Base-by-base conservation (phyloP, 2,113 vertebrate genomes). In the Camelus bactrianus region DNA sequence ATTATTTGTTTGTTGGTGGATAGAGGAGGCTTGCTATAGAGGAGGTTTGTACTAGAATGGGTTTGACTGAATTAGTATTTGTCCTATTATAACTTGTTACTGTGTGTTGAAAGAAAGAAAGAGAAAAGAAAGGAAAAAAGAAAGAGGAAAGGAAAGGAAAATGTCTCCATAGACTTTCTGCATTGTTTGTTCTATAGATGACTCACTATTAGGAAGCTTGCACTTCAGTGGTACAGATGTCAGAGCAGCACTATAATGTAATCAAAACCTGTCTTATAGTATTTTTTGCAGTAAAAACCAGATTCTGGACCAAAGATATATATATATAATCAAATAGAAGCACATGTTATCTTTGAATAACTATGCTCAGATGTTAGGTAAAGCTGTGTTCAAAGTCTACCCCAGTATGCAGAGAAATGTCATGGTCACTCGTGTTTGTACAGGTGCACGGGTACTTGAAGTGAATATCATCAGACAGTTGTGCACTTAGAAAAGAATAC, bases 21-120 rank as follows among this genome's bases (percentile, higher is more conserved):
- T 8, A 69, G n/a, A 93, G 89, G 22, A 96, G 2, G 14, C 92
- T 64, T 83, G 30, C 19, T 87, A 93, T 28, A 76, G 38, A 42
- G 38, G 38, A 42, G 38, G 38, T 42, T 75, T 46, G 26, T 82
- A 20, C 17, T 73, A 19, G 80, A 94, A 89, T 69, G 22, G 32
- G 83, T 91, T 81, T 85, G 85, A 82, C 32, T 82, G 32, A 79
- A 67, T 86, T 89, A 91, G 15, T 93, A 73, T 83, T 83, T 91
- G 16, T 77, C 75, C 35, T 76, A 10, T 89, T 79, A 73, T 62
- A 13, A 73, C 22, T 89, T 80, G 28, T 83, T 80, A 93, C 20
- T 90, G 11, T 80, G 22, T 50, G 17, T 93, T 54, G 80, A 91
- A 12, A 73, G 50, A 94, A 91, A 56, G 48, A 42, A 60, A 35